phyloP scores from a whole-genome alignment of 2,797 vertebrate species.

The Melanotaenia pygmaea region DNA sequence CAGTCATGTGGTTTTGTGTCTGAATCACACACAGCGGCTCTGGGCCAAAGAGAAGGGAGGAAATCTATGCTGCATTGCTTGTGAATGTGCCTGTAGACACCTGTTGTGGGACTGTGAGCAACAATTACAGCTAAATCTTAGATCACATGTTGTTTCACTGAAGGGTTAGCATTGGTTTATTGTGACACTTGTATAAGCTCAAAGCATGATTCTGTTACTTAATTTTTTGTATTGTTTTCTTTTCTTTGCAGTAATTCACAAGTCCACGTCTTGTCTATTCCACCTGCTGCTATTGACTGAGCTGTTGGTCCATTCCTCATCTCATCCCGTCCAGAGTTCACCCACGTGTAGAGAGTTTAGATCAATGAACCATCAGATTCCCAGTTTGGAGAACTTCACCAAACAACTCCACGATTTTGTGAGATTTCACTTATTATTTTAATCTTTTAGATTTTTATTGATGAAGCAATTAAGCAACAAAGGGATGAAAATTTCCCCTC shows the following conservation, averaged over 20 bases:
- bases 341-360: slow-evolving; percentile 27
- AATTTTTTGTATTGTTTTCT: not conserved
- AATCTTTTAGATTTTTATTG: not conserved
- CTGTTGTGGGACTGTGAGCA: slow-evolving; percentile 23
- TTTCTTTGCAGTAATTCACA: slow-evolving; percentile 60
- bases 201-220: not conserved
- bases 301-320: slow-evolving; percentile 44
- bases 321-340: slow-evolving; percentile 17
- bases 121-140: slow-evolving; percentile 1
- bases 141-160: not conserved
- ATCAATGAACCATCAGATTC: slow-evolving; percentile 48
- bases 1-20: slow-evolving; percentile 29
- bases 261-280: slow-evolving; percentile 48
- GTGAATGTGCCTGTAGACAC: slow-evolving; percentile 5
- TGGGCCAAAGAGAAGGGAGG: slow-evolving; percentile 7
- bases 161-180: not conserved
- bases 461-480: not conserved
- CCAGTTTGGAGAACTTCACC: slow-evolving; percentile 4
- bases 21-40: slow-evolving; percentile 37
- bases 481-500: not conserved
- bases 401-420: slow-evolving; percentile 56
- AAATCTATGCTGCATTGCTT: not conserved
- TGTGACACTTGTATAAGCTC: not conserved
- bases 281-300: slow-evolving; percentile 71
- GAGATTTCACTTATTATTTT: not conserved